Conservation (phyloP, 1,140 invertebrate species). For the Ridgeia piscesae region DNA sequence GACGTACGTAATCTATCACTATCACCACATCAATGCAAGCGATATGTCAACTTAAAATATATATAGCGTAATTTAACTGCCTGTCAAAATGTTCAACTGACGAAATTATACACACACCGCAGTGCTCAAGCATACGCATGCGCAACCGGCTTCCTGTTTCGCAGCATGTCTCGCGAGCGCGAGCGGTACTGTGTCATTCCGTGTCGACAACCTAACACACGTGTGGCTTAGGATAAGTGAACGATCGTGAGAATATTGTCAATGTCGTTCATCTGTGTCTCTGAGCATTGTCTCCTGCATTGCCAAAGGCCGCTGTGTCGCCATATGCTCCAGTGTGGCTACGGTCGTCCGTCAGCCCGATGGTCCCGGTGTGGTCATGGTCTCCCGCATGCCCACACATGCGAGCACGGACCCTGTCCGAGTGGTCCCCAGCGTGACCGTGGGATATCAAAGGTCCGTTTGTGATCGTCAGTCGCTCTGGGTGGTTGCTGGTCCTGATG, state of each 20-base stretch:
- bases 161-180: background rate
- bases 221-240: background rate
- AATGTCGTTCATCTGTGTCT: background rate
- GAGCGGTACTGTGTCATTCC: background rate
- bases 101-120: no score
- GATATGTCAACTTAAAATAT: no score
- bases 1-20: no score
- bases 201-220: no score
- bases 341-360: background rate
- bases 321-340: background rate
- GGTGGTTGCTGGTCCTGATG: background rate
- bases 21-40: no score
- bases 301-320: background rate
- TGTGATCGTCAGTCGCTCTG: background rate
- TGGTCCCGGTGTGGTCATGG: background rate
- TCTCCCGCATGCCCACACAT: background rate
- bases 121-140: background rate
- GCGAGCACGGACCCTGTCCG: background rate
- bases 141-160: background rate
- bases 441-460: background rate
- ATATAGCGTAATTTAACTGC: no score
- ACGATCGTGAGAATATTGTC: background rate
- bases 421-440: background rate
- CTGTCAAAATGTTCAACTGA: no score
- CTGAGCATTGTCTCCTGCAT: background rate